phyloP scores from a whole-genome alignment of 2,888 invertebrate species.

The Eupithecia subfuscata region DNA sequence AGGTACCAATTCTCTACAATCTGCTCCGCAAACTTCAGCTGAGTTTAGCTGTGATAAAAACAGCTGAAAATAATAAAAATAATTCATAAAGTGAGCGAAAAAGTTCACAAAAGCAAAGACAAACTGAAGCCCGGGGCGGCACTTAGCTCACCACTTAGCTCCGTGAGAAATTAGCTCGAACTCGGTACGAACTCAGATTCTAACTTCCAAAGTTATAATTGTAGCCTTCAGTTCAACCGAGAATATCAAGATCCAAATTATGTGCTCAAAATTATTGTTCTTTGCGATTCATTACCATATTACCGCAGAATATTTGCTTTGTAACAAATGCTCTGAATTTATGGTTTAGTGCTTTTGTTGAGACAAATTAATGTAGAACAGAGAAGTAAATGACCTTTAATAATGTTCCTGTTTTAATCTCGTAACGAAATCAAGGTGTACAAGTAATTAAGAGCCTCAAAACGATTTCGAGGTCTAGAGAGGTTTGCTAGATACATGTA shows the following conservation, averaged over 20 bases:
- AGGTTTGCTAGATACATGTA: neutral
- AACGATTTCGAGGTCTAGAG: conserved; percentile 19
- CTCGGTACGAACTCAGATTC: conserved; percentile 6
- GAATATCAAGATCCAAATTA: conserved; percentile 40
- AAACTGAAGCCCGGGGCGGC: conserved; percentile 72
- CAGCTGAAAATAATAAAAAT: conserved; percentile 80
- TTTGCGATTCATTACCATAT: conserved; percentile 40
- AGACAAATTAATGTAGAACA: conserved; percentile 39
- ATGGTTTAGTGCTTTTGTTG: conserved; percentile 41
- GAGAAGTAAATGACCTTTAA: conserved; percentile 29
- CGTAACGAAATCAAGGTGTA: conserved; percentile 37
- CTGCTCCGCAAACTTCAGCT: conserved; percentile 50
- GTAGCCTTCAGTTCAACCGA: conserved; percentile 29
- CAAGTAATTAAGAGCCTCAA: conserved; percentile 19
- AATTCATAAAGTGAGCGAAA: conserved; percentile 80
- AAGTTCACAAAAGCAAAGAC: conserved; percentile 82
- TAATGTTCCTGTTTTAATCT: conserved; percentile 31
- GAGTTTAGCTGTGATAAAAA: conserved; percentile 76
- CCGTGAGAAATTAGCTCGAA: conserved; percentile 18
- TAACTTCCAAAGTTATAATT: conserved; percentile 35
- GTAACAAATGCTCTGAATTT: conserved; percentile 36
- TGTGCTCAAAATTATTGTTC: conserved; percentile 39
- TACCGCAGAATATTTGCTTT: conserved; percentile 38
- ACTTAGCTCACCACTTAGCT: conserved; percentile 21
- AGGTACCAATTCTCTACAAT: neutral